These are phyloP conservation scores for Muscina levida DNA, from an alignment of 2,888 invertebrate species.

Conservation along the genomic window DNA sequence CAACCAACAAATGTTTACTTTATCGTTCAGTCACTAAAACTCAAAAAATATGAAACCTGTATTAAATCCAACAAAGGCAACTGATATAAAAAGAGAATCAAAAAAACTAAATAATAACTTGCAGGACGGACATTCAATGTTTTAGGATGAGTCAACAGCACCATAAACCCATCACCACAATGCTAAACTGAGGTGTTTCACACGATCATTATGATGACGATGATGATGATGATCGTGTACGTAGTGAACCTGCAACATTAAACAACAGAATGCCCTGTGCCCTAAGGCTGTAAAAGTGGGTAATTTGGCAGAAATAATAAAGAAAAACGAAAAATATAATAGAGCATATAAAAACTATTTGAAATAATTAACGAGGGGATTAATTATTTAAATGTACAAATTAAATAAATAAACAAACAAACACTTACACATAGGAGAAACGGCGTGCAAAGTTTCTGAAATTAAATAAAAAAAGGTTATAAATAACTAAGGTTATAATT, in stretches of 20 bases:
- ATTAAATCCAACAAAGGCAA: constrained; percentile 35
- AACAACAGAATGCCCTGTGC: background rate
- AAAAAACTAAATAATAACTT: constrained; percentile 13
- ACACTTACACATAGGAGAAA: too few relatives aligned
- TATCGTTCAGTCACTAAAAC: background rate
- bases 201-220: constrained; percentile 12
- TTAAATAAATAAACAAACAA: too few relatives aligned
- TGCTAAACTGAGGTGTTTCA: constrained; percentile 41
- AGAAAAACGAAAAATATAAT: background rate
- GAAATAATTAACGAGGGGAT: too few relatives aligned
- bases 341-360: too few relatives aligned
- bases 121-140: constrained; percentile 2
- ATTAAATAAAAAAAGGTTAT: too few relatives aligned
- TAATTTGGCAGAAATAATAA: background rate
- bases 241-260: background rate
- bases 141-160: constrained; percentile 62
- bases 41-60: constrained; percentile 50
- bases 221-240: constrained; percentile 15
- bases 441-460: too few relatives aligned
- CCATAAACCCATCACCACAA: constrained; percentile 56
- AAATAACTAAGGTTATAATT: too few relatives aligned
- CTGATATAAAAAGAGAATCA: constrained; percentile 6
- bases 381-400: too few relatives aligned
- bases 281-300: background rate
- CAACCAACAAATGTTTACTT: background rate